Conservation (phyloP, 1,140 invertebrate species). For the Thaumetopoea pityocampa region DNA sequence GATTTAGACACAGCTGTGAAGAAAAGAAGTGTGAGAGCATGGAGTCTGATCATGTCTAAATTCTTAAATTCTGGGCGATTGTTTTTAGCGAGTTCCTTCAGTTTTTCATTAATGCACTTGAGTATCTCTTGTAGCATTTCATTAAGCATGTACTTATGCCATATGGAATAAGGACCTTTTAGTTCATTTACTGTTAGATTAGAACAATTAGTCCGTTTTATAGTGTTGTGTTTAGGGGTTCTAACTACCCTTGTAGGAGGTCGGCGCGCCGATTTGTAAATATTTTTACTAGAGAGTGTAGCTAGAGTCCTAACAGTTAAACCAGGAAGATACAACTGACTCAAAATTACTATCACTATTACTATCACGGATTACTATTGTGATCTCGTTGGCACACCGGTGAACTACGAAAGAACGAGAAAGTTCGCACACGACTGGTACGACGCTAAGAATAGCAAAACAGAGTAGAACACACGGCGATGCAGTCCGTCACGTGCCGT, state of each 20-base stretch:
- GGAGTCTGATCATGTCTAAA: slow-evolving; percentile 25
- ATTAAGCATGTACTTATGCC: not conserved
- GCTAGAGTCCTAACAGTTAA: not conserved
- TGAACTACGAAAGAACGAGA: too few species aligned
- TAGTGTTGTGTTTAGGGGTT: not conserved
- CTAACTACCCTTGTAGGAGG: not conserved
- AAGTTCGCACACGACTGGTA: too few species aligned
- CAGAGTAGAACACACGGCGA: too few species aligned
- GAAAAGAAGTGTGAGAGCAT: slow-evolving; percentile 27
- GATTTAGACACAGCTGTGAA: slow-evolving; percentile 33
- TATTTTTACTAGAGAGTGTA: not conserved
- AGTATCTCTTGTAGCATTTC: too few species aligned
- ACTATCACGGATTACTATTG: too few species aligned
- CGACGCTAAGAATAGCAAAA: too few species aligned
- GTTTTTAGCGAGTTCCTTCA: slow-evolving; percentile 20
- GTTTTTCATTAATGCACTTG: slow-evolving; percentile 20
- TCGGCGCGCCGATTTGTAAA: not conserved
- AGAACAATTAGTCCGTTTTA: not conserved
- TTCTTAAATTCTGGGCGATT: slow-evolving; percentile 30
- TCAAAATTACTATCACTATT: not conserved
- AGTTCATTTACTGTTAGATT: not conserved
- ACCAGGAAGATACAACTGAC: not conserved
- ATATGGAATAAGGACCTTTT: slow-evolving; percentile 1
- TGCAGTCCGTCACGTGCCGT: too few species aligned
- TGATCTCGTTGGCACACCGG: too few species aligned